These are phyloP conservation scores for Chloropsis cyanopogon DNA, from an alignment of 2,113 vertebrate genomes.

Conservation along the genomic window DNA sequence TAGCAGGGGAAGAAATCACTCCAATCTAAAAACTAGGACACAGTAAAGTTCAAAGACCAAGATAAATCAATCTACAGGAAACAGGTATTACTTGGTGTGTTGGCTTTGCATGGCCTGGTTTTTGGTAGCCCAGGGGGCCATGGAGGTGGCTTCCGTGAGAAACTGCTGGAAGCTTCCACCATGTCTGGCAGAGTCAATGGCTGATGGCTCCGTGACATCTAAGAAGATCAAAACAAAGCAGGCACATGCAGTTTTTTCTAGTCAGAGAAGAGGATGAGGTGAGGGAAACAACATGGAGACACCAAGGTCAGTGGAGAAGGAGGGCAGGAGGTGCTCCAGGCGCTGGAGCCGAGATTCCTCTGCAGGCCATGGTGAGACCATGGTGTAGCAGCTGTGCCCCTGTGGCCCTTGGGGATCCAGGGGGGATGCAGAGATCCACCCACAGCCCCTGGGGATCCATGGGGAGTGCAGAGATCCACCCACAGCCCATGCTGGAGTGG, in stretches of 20 bases:
- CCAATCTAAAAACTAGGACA: not conserved
- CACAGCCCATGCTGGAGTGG: not conserved
- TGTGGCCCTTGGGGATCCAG: rapidly evolving
- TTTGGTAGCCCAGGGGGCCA: rapidly evolving
- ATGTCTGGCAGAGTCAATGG: not conserved
- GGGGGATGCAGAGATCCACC: not conserved
- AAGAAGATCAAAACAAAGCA: not conserved
- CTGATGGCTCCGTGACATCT: not conserved
- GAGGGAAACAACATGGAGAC: not conserved
- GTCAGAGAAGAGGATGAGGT: not conserved
- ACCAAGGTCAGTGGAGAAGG: not conserved
- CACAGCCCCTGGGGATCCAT: not conserved
- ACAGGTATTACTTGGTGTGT: not conserved
- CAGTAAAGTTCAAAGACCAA: not conserved
- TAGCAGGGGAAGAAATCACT: not conserved
- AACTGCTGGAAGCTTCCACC: not conserved
- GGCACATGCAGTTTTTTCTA: not conserved
- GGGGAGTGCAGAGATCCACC: not conserved
- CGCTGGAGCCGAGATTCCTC: rapidly evolving
- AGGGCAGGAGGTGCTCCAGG: not conserved
- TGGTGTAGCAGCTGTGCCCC: not conserved
- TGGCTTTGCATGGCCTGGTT: not conserved
- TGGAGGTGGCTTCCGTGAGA: not conserved
- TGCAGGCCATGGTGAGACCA: rapidly evolving
- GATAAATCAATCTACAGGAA: not conserved